Base-by-base conservation (phyloP, 2,113 vertebrate species). In the Pontoporia blainvillei region DNA sequence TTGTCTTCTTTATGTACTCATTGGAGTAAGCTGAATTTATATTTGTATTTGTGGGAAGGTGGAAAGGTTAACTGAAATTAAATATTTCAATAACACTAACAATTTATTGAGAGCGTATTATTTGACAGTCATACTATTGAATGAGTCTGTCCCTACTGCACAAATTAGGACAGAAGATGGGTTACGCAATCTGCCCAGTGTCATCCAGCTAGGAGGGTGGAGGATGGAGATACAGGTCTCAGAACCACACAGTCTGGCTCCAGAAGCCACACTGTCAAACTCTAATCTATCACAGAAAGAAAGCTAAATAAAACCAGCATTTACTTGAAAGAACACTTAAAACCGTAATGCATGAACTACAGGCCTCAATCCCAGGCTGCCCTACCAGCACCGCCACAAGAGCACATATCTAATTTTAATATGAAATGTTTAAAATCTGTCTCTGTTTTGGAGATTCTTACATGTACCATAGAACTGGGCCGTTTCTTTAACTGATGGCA, bases 301-400 rank as follows among this genome's bases (percentile, higher is more conserved):
- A 94, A 61, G n/a, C 29, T 75, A 39, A 94, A 69, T 93, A n/a
- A 93, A 85, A 86, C 49, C 13, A 61, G 17, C 27, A 72, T 17
- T 92, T 75, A 93, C 12, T 90, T 92, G 67, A 90, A 84, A 83
- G 62, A 76, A 85, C 66, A 18, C 36, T 89, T 93, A 73, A 97
- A 90, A 91, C 10, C 67, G 1, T 64, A 61, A 95, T 25, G 27
- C 86, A 57, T 17, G 54, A 90, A 23, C 21, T 49, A 67, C 1
- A 49, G 5, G 31, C 57, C 59, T 93, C 67, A 66, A 52, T 41
- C 39, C 61, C 44, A 85, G 78, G 49, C 12, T 91, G 14, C 4
- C 3, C 36, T 62, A 31, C 18, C 36, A 52, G 21, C 9, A 36
- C 25, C 21, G 6, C 9, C 27, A 34, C 3, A 57, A 41, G 8